Evolutionary conservation across 2,113 vertebrate genomes (phyloP).

Genomic region (Mormyrus iriodes): DNA sequence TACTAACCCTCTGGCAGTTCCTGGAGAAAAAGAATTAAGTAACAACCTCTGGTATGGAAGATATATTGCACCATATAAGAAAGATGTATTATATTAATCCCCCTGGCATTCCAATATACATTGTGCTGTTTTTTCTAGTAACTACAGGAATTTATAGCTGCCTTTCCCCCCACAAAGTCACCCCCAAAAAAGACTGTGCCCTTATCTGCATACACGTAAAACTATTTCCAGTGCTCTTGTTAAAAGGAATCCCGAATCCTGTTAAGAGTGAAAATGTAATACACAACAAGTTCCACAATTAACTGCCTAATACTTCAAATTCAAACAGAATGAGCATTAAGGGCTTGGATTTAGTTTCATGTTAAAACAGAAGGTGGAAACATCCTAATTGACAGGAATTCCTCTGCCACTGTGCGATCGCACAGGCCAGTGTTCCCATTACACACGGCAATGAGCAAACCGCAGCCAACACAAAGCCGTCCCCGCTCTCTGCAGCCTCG

Average conservation of each 20-base stretch:
- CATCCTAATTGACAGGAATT: conserved; percentile 21
- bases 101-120: conserved; percentile 12
- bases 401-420: neutral
- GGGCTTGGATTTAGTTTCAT: neutral
- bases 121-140: conserved; percentile 5
- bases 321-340: neutral
- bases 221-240: neutral
- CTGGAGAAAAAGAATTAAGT: conserved; percentile 20
- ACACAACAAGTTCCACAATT: neutral
- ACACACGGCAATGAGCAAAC: neutral
- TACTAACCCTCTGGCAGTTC: neutral
- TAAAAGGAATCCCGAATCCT: neutral
- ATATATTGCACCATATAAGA: conserved; percentile 20
- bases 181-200: neutral
- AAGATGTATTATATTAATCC: conserved; percentile 18
- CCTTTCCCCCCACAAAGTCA: neutral
- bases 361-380: neutral
- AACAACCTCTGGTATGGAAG: neutral
- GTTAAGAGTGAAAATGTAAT: neutral
- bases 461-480: neutral
- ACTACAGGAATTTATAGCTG: conserved; percentile 6
- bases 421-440: neutral
- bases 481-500: neutral
- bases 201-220: neutral
- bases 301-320: neutral